Evolutionary conservation across 2,888 invertebrate species (phyloP), one percentile per base, ranked within the genome.

Genomic region (Hemicrepidius hirtus): DNA sequence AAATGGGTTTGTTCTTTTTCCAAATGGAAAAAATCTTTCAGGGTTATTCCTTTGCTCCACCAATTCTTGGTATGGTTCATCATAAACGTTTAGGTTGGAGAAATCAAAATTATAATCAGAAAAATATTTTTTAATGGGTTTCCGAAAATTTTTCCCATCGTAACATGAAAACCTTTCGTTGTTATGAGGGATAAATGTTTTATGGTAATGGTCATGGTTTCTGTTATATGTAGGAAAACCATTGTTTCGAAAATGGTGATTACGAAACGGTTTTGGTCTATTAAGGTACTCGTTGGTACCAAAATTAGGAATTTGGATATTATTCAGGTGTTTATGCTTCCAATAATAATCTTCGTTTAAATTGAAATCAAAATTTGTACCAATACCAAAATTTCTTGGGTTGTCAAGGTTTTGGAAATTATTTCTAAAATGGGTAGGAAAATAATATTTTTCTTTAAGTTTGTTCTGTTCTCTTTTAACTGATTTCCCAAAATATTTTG

Each of bases 31-130:
- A 1, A 1, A 10, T 18, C n/a, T 21, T 5, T 12, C 4, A 20
- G 24, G 24, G 3, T 24, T 49, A 3, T 49, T 1, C 9, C 12
- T 9, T 49, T 49, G 12, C n/a, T 49, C 21, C n/a, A 37, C 9
- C 21, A 63, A 63, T 24, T 63, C 7, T 28, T 28, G 1, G n/a
- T 46, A 49, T 4, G 37, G 13, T 46, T 35, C 5, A 37, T 12
- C 6, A 3, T 1, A 13, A 5, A 1, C 10, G 9, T 44, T 35
- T 9, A 68, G 20, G 53, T 69, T 63, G 3, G 71, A 68, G 37
- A 67, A 72, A 55, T 75, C 69, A 64, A 62, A 75, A 66, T 75
- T 63, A 18, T 75, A 72, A n/a, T 72, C 72, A 1, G 75, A 72
- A 16, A 62, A 24, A 63, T 40, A 72, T 32, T 49, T 60, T 37